These are phyloP conservation scores for Lasioglossum oenotherae DNA, from an alignment of 2,888 invertebrate species.

Conservation along the genomic window DNA sequence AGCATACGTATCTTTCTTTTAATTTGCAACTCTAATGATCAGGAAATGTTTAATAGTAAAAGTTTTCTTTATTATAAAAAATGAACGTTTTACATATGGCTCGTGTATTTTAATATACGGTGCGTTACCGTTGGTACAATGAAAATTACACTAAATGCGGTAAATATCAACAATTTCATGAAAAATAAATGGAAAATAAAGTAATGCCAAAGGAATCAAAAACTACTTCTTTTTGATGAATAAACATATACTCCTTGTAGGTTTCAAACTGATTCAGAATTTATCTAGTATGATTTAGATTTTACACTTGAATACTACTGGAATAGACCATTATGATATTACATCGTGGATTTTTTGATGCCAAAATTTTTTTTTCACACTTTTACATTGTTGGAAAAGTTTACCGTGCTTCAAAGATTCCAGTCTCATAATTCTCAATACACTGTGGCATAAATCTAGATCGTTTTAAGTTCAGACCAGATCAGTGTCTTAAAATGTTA, in stretches of 20 bases:
- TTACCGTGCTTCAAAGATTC: constrained; percentile 50
- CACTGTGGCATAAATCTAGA: constrained; percentile 11
- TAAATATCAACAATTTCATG: constrained; percentile 64
- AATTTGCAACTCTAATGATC: constrained; percentile 33
- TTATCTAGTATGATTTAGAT: constrained; percentile 36
- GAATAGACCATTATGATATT: constrained; percentile 40
- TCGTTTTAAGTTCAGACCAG: constrained; percentile 8
- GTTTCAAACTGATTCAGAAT: constrained; percentile 34
- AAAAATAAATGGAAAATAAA: constrained; percentile 62
- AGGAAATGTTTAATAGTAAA: constrained; percentile 73
- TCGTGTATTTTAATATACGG: constrained; percentile 72
- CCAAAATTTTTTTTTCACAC: constrained; percentile 35
- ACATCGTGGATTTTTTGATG: constrained; percentile 35
- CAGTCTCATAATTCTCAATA: constrained; percentile 57
- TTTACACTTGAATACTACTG: constrained; percentile 41
- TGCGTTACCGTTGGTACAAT: constrained; percentile 70
- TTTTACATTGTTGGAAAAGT: constrained; percentile 34
- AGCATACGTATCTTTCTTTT: constrained; percentile 5
- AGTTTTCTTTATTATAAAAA: constrained; percentile 81
- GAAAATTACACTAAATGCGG: constrained; percentile 75
- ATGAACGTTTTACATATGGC: constrained; percentile 82
- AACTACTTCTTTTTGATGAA: constrained; percentile 20
- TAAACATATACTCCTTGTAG: constrained; percentile 25
- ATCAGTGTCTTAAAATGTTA: constrained; percentile 3
- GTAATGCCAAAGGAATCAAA: constrained; percentile 48